A percentile compares a stretch with the other conserved stretches of the same genome.
phyloP scores from a whole-genome alignment of 2,113 vertebrate genomes.

The Hippoglossus stenolepis region DNA sequence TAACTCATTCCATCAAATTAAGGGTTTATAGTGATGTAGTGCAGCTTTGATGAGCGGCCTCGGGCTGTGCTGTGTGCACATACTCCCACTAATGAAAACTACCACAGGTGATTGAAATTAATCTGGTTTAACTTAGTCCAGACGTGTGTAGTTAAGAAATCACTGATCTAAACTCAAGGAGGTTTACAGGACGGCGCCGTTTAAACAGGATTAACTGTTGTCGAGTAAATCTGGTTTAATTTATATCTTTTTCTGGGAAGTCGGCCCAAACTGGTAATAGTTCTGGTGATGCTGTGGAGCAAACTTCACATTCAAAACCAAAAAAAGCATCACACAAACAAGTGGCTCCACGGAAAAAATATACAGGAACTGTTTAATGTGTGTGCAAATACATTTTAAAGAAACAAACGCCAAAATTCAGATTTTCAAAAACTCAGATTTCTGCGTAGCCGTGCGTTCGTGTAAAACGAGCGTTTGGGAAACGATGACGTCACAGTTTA shows the following conservation, averaged over 20 bases:
- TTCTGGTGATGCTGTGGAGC: not conserved
- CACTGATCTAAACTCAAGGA: slow-evolving; percentile 1
- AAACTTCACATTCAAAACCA: too few species aligned
- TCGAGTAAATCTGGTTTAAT: not conserved
- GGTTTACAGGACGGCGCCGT: slow-evolving; percentile 7
- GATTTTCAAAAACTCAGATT: too few species aligned
- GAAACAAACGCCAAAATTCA: too few species aligned
- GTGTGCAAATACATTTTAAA: too few species aligned
- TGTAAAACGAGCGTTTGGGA: too few species aligned
- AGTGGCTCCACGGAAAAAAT: too few species aligned
- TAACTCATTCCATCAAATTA: not conserved
- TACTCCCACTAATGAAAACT: slow-evolving; percentile 10
- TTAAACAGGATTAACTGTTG: slow-evolving; percentile 10
- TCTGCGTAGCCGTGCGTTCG: too few species aligned
- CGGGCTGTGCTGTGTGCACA: not conserved
- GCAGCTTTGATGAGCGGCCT: slow-evolving; percentile 12
- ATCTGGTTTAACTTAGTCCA: not conserved
- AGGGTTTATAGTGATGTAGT: not conserved
- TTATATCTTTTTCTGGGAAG: not conserved
- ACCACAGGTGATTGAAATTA: slow-evolving; percentile 8
- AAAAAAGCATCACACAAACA: too few species aligned
- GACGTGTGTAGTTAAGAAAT: not conserved
- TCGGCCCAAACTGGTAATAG: not conserved
- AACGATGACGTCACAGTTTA: too few species aligned
- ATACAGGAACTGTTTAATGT: too few species aligned